Base-by-base conservation (phyloP, 2,797 vertebrate genomes). In the Valencia hispanica region DNA sequence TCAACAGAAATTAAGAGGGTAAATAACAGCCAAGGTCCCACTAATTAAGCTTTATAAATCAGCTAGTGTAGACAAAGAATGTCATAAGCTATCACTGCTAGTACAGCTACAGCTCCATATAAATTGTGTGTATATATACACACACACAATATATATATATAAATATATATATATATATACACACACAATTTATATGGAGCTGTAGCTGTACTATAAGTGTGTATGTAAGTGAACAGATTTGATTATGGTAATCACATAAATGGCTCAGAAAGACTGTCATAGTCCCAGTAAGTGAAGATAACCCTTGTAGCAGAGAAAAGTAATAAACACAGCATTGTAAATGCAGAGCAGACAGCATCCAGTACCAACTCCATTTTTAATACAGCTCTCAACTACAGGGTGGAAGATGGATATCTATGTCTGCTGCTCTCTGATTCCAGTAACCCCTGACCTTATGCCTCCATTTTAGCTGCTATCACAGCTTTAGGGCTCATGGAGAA, bases 241-340 rank as follows among this genome's bases (percentile, higher is more conserved):
- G 41, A 86, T 83, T 77, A 86, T 50, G 53, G 72, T 75, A 78
- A 76, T 63, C 75, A 77, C 59, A 88, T 79, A 88, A 87, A 71
- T 79, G 50, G 77, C 73, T 45, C 34, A 63, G 55, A 73, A 79
- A 41, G 27, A 84, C 55, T 30, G 27, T 1, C 57, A 57, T 68
- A 39, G 73, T 70, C 41, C 20, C 7, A 14, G 47, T 27, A 36
- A 85, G 61, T 7, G 2, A 77, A 63, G 51, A 77, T 39, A 27
- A 68, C 47, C n/a, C 1, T 3, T 55, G 61, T 71, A 65, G 50
- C 30, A 1, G 72, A 71, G 48, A 2, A 59, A 20, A 68, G 39
- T 65, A 51, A 50, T 27, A 50, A 73, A 77, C 70, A 68, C 22
- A 68, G 55, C 34, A 30, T 32, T 68, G 36, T 50, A 72, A 78